Percentiles rank a stretch among this genome's conserved stretches.
phyloP scores from a whole-genome alignment of 2,888 invertebrate species.

The Pediacus dermestoides region DNA sequence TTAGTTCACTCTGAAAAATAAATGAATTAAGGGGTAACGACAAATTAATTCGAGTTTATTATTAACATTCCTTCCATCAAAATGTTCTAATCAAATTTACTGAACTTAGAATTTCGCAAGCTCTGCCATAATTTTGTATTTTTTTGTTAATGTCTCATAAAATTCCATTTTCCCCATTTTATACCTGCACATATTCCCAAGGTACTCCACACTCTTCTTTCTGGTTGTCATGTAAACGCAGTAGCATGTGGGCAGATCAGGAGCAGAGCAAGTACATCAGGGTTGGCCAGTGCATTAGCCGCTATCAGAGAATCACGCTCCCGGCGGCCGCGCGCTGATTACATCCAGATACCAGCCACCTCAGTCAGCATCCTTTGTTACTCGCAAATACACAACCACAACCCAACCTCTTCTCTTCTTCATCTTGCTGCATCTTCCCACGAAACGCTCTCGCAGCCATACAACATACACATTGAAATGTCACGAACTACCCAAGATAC shows the following conservation, averaged over 20 bases:
- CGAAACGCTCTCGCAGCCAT: conserved; percentile 17
- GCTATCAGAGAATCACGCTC: conserved; percentile 36
- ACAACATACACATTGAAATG: conserved; percentile 22
- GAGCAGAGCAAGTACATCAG: conserved; percentile 21
- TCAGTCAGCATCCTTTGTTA: conserved; percentile 35
- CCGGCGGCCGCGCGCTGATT: conserved; percentile 36
- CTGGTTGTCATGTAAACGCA: conserved; percentile 21
- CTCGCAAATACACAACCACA: conserved; percentile 8
- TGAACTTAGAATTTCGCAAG: no score
- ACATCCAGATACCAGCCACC: conserved; percentile 37
- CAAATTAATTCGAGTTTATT: no score
- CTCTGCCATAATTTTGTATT: no score
- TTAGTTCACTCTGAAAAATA: no score
- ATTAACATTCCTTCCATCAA: no score
- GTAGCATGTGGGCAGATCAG: conserved; percentile 31
- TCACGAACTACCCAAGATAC: conserved; percentile 24
- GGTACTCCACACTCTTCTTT: no score
- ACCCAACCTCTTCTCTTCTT: no score
- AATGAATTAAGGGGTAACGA: no score
- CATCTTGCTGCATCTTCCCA: conserved; percentile 25
- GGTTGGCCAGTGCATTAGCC: conserved; percentile 37
- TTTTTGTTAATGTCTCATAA: no score
- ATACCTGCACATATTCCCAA: no score
- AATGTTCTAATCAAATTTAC: no score
- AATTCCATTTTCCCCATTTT: no score